These are phyloP conservation scores for Drosophila barbarae DNA, from an alignment of 2,888 invertebrate genomes.

Conservation along the genomic window DNA sequence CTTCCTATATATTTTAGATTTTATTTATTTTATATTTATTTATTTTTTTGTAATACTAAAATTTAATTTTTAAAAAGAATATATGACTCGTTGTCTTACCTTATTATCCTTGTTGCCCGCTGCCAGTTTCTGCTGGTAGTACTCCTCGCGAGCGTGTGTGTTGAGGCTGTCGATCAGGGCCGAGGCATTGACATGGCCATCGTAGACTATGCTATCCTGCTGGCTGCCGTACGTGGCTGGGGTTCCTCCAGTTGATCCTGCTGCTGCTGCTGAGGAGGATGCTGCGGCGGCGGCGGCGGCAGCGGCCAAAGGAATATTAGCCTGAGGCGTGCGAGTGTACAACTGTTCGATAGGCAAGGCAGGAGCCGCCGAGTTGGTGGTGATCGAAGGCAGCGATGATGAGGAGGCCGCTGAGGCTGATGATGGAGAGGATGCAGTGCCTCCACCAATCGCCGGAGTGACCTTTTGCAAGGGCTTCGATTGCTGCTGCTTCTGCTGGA, in stretches of 20 bases:
- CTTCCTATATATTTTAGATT: neutral
- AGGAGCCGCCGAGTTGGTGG: conserved; percentile 50
- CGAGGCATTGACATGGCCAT: conserved; percentile 78
- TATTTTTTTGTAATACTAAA: neutral
- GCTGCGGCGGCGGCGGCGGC: conserved; percentile 48
- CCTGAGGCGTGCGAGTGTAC: conserved; percentile 66
- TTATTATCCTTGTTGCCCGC: conserved; percentile 44
- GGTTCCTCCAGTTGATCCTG: conserved; percentile 38
- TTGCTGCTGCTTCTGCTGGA: conserved; percentile 43
- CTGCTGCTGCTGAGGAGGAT: conserved; percentile 37
- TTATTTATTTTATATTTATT: no score
- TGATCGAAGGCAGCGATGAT: conserved; percentile 35
- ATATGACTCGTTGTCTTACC: conserved; percentile 25
- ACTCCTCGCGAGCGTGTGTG: conserved; percentile 79
- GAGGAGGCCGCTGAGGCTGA: conserved; percentile 6
- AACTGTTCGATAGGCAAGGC: conserved; percentile 64
- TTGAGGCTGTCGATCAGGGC: conserved; percentile 79
- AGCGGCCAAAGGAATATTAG: conserved; percentile 57
- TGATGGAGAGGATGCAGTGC: conserved; percentile 13
- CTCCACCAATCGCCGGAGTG: conserved; percentile 31
- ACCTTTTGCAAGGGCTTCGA: conserved; percentile 53
- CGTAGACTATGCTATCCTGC: conserved; percentile 75
- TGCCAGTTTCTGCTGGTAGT: conserved; percentile 75
- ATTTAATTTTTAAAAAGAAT: neutral
- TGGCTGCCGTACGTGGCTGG: conserved; percentile 49